Conservation (phyloP, 2,797 vertebrate genomes). For the Carduelis carduelis region DNA sequence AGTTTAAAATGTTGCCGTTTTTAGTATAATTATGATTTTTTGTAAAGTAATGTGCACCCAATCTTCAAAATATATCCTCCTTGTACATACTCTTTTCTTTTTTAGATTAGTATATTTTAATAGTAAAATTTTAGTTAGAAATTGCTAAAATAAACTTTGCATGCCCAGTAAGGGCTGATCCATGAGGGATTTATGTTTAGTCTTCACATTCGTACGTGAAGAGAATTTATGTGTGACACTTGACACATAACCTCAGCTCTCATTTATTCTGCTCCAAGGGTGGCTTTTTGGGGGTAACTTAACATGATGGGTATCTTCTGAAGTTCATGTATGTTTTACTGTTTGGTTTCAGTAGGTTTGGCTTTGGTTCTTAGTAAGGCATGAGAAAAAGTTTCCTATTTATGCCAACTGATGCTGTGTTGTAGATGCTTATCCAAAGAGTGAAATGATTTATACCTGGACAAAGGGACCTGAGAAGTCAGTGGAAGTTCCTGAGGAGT, state of each 20-base stretch:
- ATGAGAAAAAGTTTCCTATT: slow-evolving; percentile 1
- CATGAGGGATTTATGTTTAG: not conserved
- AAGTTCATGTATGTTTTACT: not conserved
- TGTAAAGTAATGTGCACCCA: not conserved
- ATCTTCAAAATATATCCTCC: not conserved
- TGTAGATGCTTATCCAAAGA: slow-evolving; percentile 96
- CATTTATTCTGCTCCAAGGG: not conserved
- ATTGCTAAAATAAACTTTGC: not conserved
- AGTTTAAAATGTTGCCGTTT: slow-evolving; percentile 23
- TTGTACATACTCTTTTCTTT: not conserved
- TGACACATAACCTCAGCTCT: not conserved
- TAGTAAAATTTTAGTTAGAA: not conserved
- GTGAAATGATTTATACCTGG: slow-evolving; percentile 98
- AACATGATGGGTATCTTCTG: not conserved
- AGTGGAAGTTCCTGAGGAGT: slow-evolving; percentile 96
- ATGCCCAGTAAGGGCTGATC: not conserved
- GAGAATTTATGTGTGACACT: not conserved
- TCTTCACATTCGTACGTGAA: not conserved
- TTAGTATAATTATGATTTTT: not conserved
- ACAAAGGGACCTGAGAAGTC: slow-evolving; percentile 95
- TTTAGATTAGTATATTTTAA: not conserved
- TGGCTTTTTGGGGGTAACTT: not conserved
- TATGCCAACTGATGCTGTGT: slow-evolving; percentile 34
- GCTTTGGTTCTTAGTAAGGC: not conserved
- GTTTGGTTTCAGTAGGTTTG: not conserved